Percentiles rank a stretch among this genome's conserved stretches.
Evolutionary conservation across 2,888 invertebrate species (phyloP).

Genomic region (Yponomeuta malinellus): DNA sequence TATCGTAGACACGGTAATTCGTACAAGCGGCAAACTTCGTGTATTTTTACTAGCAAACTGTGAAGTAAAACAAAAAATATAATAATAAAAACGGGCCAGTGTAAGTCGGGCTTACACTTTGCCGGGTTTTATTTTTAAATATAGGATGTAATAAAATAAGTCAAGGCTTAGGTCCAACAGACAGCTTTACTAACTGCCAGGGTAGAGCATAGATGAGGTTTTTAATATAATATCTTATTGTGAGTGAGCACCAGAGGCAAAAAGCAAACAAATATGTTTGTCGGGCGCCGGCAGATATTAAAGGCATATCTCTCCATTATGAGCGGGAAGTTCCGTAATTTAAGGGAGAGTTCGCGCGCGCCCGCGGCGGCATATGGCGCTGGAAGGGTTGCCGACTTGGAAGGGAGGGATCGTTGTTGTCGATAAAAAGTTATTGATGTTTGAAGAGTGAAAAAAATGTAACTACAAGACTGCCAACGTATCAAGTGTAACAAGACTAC

Average conservation of each 20-base stretch:
- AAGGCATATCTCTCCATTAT: slow-evolving; percentile 76
- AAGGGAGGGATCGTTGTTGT: slow-evolving; percentile 12
- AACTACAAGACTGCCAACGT: too few species aligned
- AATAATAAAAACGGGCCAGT: too few species aligned
- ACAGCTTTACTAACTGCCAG: too few species aligned
- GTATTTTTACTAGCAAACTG: too few species aligned
- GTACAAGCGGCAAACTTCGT: too few species aligned
- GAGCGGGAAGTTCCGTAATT: slow-evolving; percentile 74
- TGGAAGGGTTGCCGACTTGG: slow-evolving; percentile 46
- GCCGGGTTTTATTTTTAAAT: too few species aligned
- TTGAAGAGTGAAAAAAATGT: not conserved
- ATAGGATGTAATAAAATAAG: too few species aligned
- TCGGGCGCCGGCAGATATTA: slow-evolving; percentile 72
- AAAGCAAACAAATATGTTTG: slow-evolving; percentile 61
- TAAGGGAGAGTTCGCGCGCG: slow-evolving; percentile 52
- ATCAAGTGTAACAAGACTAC: too few species aligned
- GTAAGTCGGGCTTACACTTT: too few species aligned
- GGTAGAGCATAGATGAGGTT: not conserved
- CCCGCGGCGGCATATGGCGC: slow-evolving; percentile 61
- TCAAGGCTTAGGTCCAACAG: too few species aligned
- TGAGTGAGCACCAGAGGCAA: slow-evolving; percentile 35
- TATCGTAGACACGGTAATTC: too few species aligned
- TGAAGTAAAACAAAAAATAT: too few species aligned
- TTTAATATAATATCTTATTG: not conserved
- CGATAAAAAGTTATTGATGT: not conserved